These are phyloP conservation scores for Sphenodon punctatus DNA, from an alignment of 2,797 vertebrate species.

Conservation along the genomic window DNA sequence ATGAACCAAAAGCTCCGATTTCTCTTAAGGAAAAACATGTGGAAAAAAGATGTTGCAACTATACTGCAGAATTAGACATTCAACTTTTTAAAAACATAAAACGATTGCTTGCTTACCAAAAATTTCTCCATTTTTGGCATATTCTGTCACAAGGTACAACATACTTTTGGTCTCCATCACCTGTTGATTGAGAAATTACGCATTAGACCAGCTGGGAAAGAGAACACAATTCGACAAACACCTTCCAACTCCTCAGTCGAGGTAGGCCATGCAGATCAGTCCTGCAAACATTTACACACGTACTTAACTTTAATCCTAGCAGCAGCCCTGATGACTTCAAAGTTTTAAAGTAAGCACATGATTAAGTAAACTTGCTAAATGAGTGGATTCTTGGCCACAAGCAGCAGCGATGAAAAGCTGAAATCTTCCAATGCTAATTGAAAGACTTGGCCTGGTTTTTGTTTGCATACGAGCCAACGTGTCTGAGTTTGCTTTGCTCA, in stretches of 20 bases:
- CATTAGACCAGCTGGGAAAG: constrained; percentile 1
- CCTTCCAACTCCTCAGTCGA: neutral
- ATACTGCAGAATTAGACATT: neutral
- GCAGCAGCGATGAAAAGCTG: neutral
- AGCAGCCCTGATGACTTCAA: neutral
- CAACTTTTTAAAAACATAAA: constrained; percentile 1
- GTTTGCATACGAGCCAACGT: rapidly evolving
- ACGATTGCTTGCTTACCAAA: constrained; percentile 87
- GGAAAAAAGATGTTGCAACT: neutral
- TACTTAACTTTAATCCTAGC: neutral
- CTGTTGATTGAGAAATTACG: constrained; percentile 72
- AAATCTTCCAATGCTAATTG: neutral
- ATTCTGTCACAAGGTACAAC: constrained; percentile 98
- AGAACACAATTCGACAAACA: neutral
- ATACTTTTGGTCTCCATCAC: constrained; percentile 99
- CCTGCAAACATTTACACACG: neutral
- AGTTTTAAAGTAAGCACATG: neutral
- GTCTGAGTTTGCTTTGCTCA: neutral
- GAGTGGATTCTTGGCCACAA: neutral
- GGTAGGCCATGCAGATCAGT: neutral
- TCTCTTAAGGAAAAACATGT: neutral
- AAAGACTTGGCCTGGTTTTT: neutral
- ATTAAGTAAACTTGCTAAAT: neutral
- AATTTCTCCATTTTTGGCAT: constrained; percentile 98
- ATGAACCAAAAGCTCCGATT: neutral